Conservation (phyloP, 64 coral and sea anemone genomes). For the Anthopleura sola region DNA sequence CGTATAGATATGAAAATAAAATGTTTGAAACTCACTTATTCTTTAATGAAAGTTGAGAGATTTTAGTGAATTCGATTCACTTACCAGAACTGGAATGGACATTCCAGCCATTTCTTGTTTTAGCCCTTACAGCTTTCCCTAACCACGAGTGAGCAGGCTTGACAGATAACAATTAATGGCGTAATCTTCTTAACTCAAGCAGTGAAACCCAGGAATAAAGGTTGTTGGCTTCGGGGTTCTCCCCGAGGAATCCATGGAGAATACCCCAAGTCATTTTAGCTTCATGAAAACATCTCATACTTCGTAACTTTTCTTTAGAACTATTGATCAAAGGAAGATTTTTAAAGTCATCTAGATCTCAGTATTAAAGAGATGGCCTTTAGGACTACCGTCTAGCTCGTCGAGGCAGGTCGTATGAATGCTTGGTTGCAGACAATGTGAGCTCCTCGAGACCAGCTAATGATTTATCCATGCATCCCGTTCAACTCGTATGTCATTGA, state of each 20-base stretch:
- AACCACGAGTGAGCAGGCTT: not conserved
- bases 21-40: too few relatives aligned
- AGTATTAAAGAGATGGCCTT: not conserved
- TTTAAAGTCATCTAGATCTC: not conserved
- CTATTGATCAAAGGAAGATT: not conserved
- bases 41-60: too few relatives aligned
- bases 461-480: not conserved
- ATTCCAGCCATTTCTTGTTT: not conserved
- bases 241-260: not conserved
- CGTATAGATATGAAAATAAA: too few relatives aligned
- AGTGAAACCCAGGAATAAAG: not conserved
- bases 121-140: not conserved
- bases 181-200: slow-evolving; percentile 1
- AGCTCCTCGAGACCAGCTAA: not conserved
- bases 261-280: not conserved
- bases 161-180: not conserved
- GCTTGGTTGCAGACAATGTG: not conserved
- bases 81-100: not conserved
- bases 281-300: not conserved
- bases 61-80: not conserved
- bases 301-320: not conserved
- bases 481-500: slow-evolving; percentile 27
- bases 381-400: not conserved
- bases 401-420: not conserved
- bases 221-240: not conserved